A percentile compares a stretch with the other conserved stretches of the same genome.
phyloP scores from a whole-genome alignment of 2,888 invertebrate genomes.

The Lamellibrachia satsuma region DNA sequence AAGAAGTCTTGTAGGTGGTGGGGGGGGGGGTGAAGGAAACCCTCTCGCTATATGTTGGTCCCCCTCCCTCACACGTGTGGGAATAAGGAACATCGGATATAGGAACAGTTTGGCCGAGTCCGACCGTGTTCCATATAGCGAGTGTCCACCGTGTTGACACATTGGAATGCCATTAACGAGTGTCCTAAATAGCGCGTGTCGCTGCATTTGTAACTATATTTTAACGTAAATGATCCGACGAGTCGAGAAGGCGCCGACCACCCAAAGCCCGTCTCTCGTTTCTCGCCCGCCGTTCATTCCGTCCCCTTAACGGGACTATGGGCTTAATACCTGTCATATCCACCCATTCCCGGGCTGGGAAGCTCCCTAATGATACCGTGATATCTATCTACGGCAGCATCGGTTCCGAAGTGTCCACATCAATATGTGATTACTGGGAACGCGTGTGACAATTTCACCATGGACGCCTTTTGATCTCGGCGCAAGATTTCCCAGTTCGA shows the following conservation, averaged over 20 bases:
- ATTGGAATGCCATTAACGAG: too few relatives aligned
- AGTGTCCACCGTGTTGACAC: too few relatives aligned
- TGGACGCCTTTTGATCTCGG: neutral
- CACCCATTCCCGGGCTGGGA: neutral
- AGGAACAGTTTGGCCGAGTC: too few relatives aligned
- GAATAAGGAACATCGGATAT: too few relatives aligned
- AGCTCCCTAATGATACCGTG: neutral
- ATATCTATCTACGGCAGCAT: neutral
- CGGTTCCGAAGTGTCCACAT: neutral
- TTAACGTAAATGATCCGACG: neutral
- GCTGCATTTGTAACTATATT: too few relatives aligned
- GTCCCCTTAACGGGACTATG: neutral
- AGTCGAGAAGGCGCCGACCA: neutral
- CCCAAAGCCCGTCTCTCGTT: neutral
- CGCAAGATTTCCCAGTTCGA: slow-evolving; percentile 12
- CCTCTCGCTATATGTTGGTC: too few relatives aligned
- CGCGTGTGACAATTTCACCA: neutral
- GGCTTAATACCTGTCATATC: neutral
- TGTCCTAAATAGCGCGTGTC: too few relatives aligned
- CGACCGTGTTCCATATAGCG: too few relatives aligned
- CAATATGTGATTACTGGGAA: neutral
- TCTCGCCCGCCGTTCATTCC: neutral
- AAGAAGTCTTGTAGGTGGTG: too few relatives aligned
- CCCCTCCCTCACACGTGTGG: too few relatives aligned
- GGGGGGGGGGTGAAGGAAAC: too few relatives aligned